A percentile compares a stretch with the other conserved stretches of the same genome.
These are phyloP conservation scores for Dicrostonyx torquatus DNA, from an alignment of 2,797 vertebrate genomes.

Conservation along the genomic window DNA sequence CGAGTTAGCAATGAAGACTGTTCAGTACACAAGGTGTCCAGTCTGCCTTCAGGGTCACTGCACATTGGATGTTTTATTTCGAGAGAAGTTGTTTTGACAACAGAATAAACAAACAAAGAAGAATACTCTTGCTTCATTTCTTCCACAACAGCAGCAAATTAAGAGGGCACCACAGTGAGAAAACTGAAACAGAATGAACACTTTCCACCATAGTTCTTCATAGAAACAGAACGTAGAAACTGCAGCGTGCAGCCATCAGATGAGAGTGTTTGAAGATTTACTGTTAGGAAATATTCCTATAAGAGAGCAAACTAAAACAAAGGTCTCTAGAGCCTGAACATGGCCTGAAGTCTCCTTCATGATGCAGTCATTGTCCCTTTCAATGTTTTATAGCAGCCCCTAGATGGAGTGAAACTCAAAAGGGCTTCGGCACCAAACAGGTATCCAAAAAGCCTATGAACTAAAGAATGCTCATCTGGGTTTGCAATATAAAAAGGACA, in stretches of 20 bases:
- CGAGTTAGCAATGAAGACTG: not conserved
- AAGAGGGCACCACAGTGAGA: not conserved
- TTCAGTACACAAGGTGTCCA: not conserved
- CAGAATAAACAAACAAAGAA: not conserved
- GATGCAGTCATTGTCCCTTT: not conserved
- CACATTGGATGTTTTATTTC: not conserved
- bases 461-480: slow-evolving; percentile 32
- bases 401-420: not conserved
- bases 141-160: not conserved
- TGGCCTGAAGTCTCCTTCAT: not conserved
- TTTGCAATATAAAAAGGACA: slow-evolving; percentile 49
- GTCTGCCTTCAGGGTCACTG: not conserved
- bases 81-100: not conserved
- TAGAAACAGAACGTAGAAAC: not conserved
- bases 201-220: not conserved
- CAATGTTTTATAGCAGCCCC: slow-evolving; percentile 33
- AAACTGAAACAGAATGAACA: not conserved
- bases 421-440: slow-evolving; percentile 19
- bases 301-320: not conserved
- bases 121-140: not conserved
- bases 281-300: not conserved
- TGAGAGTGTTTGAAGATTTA: slow-evolving; percentile 3
- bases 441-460: slow-evolving; percentile 57
- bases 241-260: not conserved
- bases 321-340: not conserved